Evolutionary conservation across 1,140 invertebrate genomes (phyloP).

Genomic region (Anagrus nilaparvatae): DNA sequence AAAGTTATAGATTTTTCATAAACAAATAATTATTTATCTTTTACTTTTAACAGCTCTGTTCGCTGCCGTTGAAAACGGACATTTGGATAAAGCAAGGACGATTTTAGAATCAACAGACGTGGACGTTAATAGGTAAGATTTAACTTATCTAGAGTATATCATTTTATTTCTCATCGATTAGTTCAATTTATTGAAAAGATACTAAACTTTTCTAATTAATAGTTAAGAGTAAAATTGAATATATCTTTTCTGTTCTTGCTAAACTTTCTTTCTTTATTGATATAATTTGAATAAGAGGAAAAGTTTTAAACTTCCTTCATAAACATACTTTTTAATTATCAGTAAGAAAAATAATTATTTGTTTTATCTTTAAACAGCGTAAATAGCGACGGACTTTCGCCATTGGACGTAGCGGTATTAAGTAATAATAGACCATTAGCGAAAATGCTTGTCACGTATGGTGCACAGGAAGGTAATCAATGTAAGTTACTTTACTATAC

Average conservation of each 20-base stretch:
- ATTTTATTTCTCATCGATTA: no score
- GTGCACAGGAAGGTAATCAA: slow-evolving; percentile 77
- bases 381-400: slow-evolving; percentile 79
- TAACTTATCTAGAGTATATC: no score
- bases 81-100: slow-evolving; percentile 78
- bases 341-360: slow-evolving; percentile 5
- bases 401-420: slow-evolving; percentile 83
- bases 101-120: slow-evolving; percentile 85
- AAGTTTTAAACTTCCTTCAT: no score
- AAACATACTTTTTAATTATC: slow-evolving; percentile 2
- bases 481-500: slow-evolving; percentile 58
- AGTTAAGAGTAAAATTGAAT: no score
- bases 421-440: slow-evolving; percentile 77
- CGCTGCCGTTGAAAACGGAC: slow-evolving; percentile 80
- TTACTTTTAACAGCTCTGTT: slow-evolving; percentile 33
- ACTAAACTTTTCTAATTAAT: no score
- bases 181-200: no score
- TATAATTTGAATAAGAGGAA: no score
- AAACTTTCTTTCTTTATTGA: no score
- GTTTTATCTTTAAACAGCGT: slow-evolving; percentile 48
- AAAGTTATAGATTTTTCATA: slow-evolving; percentile 6
- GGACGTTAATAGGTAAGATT: slow-evolving; percentile 90
- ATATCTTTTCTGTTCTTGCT: no score
- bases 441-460: slow-evolving; percentile 78
- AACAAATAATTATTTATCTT: slow-evolving; percentile 5